Percentiles rank a stretch among this genome's conserved stretches.
Evolutionary conservation across 2,888 invertebrate genomes (phyloP).

Genomic region (Tiphia femorata): DNA sequence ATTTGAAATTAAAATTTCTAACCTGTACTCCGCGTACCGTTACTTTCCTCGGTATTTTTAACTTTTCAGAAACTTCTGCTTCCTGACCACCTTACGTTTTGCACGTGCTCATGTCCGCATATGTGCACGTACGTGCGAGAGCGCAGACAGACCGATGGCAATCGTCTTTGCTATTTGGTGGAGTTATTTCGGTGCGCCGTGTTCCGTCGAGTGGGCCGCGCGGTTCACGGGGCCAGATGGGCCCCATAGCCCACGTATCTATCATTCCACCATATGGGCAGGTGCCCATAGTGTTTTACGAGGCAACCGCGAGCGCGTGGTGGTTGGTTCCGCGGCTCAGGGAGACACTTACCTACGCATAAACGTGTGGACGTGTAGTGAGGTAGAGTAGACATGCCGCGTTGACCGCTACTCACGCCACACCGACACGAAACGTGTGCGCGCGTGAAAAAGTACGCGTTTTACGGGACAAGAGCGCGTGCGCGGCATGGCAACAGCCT

Average conservation of each 20-base stretch:
- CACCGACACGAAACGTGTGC: constrained; percentile 8
- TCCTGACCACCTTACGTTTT: too few species aligned
- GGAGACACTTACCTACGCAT: too few species aligned
- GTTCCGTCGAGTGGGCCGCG: neutral
- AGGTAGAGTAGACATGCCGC: constrained; percentile 3
- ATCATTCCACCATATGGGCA: constrained; percentile 61
- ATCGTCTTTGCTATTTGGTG: constrained; percentile 3
- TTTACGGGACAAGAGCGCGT: constrained; percentile 25
- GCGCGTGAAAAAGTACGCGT: constrained; percentile 20
- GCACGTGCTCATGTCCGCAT: neutral
- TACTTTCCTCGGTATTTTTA: too few species aligned
- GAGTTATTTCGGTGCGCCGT: constrained; percentile 13
- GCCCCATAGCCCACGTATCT: constrained; percentile 37
- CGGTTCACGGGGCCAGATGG: constrained; percentile 54
- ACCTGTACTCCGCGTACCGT: too few species aligned
- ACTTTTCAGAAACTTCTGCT: too few species aligned
- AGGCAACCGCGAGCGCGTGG: constrained; percentile 1
- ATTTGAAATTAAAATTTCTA: too few species aligned
- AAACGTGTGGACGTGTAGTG: too few species aligned
- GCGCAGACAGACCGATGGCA: constrained; percentile 7
- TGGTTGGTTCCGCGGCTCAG: neutral
- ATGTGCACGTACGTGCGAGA: neutral
- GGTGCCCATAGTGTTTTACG: constrained; percentile 55
- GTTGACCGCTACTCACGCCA: constrained; percentile 9
- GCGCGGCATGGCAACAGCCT: constrained; percentile 57